Evolutionary conservation across 2,888 invertebrate genomes (phyloP).

Genomic region (Athripsodes cinereus): DNA sequence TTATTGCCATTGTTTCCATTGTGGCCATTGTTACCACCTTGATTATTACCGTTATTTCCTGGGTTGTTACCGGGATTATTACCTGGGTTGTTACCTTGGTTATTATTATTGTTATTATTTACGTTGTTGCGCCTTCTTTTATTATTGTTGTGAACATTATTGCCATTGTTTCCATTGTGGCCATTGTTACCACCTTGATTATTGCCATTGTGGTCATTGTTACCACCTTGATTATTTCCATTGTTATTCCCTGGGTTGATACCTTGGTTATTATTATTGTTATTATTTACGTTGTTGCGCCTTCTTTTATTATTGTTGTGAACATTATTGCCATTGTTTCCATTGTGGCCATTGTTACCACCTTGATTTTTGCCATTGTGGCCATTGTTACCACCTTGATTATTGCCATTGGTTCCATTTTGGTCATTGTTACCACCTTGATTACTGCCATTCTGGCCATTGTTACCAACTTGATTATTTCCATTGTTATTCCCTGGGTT

Average conservation of each 20-base stretch:
- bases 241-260: too few relatives aligned
- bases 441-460: background rate
- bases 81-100: too few relatives aligned
- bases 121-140: too few relatives aligned
- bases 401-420: background rate
- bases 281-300: background rate
- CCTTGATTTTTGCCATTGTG: background rate
- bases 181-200: too few relatives aligned
- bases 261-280: background rate
- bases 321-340: background rate
- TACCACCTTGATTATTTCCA: too few relatives aligned
- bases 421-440: background rate
- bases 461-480: background rate
- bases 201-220: too few relatives aligned
- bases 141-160: slow-evolving; percentile 9
- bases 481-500: background rate
- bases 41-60: too few relatives aligned
- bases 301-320: background rate
- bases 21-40: too few relatives aligned
- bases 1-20: too few relatives aligned
- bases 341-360: background rate
- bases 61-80: too few relatives aligned
- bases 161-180: slow-evolving; percentile 6
- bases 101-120: too few relatives aligned
- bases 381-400: background rate